A percentile compares a stretch with the other conserved stretches of the same genome.
These are phyloP conservation scores for Rhodophaea formosa DNA, from an alignment of 2,888 invertebrate species.

Conservation along the genomic window DNA sequence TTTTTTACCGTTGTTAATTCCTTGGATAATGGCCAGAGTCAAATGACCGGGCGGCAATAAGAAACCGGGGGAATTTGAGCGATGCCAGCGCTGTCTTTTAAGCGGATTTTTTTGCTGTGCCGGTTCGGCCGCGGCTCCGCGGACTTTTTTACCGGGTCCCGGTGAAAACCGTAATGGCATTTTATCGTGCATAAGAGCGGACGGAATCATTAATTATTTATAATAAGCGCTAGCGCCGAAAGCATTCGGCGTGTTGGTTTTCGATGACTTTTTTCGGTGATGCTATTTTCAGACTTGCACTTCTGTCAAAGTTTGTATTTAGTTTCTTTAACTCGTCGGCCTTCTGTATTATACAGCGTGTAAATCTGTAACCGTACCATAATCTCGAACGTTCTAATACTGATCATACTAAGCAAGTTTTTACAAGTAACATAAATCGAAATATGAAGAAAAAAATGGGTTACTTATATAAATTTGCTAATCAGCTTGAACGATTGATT, in stretches of 20 bases:
- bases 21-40: slow-evolving; percentile 77
- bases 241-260: slow-evolving; percentile 58
- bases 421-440: no score
- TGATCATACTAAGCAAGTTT: no score
- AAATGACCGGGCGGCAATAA: slow-evolving; percentile 74
- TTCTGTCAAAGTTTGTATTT: not conserved
- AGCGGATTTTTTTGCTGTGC: slow-evolving; percentile 66
- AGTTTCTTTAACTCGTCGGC: not conserved
- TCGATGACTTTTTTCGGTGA: slow-evolving; percentile 48
- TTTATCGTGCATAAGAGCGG: slow-evolving; percentile 79
- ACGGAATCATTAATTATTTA: slow-evolving; percentile 80
- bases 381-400: no score
- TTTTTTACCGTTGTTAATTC: slow-evolving; percentile 77
- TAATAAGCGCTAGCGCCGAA: slow-evolving; percentile 78
- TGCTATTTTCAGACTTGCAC: slow-evolving; percentile 42
- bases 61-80: slow-evolving; percentile 77
- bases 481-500: no score
- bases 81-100: slow-evolving; percentile 77
- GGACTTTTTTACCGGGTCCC: slow-evolving; percentile 69
- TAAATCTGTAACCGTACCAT: no score
- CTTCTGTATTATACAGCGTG: no score
- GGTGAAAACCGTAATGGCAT: slow-evolving; percentile 81
- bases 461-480: no score
- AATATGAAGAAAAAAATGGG: no score
- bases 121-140: slow-evolving; percentile 65